A percentile compares a stretch with the other conserved stretches of the same genome.
Evolutionary conservation across 1,140 invertebrate species (phyloP).

Genomic region (Drosophila micromelanica): DNA sequence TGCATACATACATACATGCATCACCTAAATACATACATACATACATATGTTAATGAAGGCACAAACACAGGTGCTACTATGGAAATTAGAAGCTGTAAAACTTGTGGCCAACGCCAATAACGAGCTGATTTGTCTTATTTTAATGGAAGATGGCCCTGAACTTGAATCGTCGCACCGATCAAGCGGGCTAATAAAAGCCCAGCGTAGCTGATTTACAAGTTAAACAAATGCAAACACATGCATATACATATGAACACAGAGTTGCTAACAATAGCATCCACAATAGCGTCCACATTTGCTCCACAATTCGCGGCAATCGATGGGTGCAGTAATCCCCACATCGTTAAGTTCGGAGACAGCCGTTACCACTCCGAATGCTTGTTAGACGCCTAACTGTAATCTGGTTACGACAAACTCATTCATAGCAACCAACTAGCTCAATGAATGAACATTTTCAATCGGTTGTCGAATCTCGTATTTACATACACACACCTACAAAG

Average conservation of each 20-base stretch:
- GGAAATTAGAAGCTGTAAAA: constrained; percentile 4
- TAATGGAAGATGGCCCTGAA: constrained; percentile 36
- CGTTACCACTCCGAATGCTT: constrained; percentile 10
- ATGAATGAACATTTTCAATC: constrained; percentile 21
- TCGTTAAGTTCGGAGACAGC: constrained; percentile 4
- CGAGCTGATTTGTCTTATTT: not conserved
- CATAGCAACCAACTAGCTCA: not conserved
- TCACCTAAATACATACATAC: not conserved
- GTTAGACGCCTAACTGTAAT: constrained; percentile 17
- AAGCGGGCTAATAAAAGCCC: constrained; percentile 1
- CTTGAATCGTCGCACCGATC: constrained; percentile 30
- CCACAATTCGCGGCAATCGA: constrained; percentile 14
- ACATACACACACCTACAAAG: not conserved
- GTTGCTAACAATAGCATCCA: too few relatives aligned
- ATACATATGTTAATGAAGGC: too few relatives aligned
- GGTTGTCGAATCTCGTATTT: not conserved
- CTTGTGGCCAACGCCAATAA: constrained; percentile 1
- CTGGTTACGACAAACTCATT: constrained; percentile 22
- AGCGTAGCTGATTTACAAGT: too few relatives aligned
- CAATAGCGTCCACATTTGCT: not conserved
- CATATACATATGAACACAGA: too few relatives aligned
- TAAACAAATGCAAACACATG: too few relatives aligned
- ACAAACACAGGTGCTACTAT: not conserved
- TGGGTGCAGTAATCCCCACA: constrained; percentile 9
- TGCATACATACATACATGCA: not conserved